Evolutionary conservation across 2,888 invertebrate species (phyloP).

Genomic region (Adela reaumurella): DNA sequence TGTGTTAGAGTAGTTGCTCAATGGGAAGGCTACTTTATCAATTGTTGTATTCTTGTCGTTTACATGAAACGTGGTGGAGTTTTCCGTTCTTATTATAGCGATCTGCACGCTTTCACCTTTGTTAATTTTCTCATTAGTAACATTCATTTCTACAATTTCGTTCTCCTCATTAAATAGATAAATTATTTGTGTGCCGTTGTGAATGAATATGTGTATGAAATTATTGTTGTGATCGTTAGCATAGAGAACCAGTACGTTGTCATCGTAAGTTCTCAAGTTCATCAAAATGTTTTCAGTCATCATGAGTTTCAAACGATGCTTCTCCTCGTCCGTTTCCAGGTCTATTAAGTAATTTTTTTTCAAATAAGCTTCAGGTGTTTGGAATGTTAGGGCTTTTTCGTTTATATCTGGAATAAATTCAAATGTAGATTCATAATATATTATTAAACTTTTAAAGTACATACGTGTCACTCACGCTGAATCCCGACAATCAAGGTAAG

Average conservation of each 20-base stretch:
- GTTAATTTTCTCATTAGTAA: slow-evolving; percentile 70
- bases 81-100: slow-evolving; percentile 72
- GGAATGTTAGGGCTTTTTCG: slow-evolving; percentile 83
- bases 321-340: slow-evolving; percentile 59
- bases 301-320: slow-evolving; percentile 66
- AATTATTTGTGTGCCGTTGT: slow-evolving; percentile 74
- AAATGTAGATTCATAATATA: not conserved
- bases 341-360: slow-evolving; percentile 77
- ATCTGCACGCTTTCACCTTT: slow-evolving; percentile 84
- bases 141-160: slow-evolving; percentile 74
- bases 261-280: slow-evolving; percentile 84
- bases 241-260: slow-evolving; percentile 78
- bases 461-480: no score
- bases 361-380: slow-evolving; percentile 73
- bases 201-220: slow-evolving; percentile 84
- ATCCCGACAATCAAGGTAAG: no score
- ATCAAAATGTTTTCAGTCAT: slow-evolving; percentile 79
- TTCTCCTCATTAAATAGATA: slow-evolving; percentile 82
- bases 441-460: no score
- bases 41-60: slow-evolving; percentile 73
- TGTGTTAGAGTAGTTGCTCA: slow-evolving; percentile 77
- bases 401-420: slow-evolving; percentile 73
- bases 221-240: slow-evolving; percentile 92
- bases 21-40: slow-evolving; percentile 63
- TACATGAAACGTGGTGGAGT: slow-evolving; percentile 74